Evolutionary conservation across 2,113 vertebrate genomes (phyloP).

Genomic region (Clarias batrachus): DNA sequence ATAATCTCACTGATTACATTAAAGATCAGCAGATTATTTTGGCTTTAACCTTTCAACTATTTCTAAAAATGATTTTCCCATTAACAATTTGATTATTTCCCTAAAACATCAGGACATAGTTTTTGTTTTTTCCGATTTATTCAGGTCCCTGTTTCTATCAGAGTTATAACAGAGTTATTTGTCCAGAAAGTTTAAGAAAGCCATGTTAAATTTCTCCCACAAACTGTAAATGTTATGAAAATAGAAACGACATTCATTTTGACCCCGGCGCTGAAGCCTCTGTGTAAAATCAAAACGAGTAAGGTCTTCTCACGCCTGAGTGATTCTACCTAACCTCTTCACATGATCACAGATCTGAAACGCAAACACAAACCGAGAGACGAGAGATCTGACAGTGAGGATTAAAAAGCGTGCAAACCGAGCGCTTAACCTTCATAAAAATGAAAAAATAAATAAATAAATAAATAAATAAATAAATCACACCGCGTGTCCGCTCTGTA

Average conservation of each 20-base stretch:
- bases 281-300: background rate
- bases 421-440: conserved; percentile 30
- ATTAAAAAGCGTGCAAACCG: background rate
- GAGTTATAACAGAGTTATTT: background rate
- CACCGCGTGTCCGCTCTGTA: conserved; percentile 4
- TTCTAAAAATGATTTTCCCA: too few relatives aligned
- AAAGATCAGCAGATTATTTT: too few relatives aligned
- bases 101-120: background rate
- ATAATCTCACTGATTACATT: too few relatives aligned
- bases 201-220: background rate
- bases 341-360: conserved; percentile 14
- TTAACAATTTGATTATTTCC: background rate
- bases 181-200: background rate
- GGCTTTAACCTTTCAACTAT: too few relatives aligned
- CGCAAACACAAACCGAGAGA: conserved; percentile 5
- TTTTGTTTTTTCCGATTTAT: background rate
- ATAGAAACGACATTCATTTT: background rate
- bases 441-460: background rate
- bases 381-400: background rate
- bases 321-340: conserved; percentile 18
- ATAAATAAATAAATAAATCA: background rate
- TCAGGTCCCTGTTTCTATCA: background rate
- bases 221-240: background rate
- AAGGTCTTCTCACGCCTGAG: background rate
- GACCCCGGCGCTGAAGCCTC: conserved; percentile 25